Evolutionary conservation across 1,140 invertebrate species (phyloP), one percentile per base, ranked within the genome.

Genomic region (Magallana angulata): DNA sequence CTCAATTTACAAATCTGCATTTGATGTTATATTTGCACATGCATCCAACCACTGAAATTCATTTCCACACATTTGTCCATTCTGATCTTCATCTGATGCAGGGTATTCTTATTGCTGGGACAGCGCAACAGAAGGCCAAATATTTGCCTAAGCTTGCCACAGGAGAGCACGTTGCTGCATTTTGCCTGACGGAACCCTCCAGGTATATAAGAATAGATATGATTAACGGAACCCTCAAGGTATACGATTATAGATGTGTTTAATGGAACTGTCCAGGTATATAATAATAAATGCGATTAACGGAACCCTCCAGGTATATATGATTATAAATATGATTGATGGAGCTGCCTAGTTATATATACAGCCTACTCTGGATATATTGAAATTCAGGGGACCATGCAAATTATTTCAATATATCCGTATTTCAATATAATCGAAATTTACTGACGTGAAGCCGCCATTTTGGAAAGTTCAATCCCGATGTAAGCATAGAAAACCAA

Each of bases 51-150:
- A 48, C 36, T 48, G 36, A 48, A 48, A 48, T 4, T 48, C 36
- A 48, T 48, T 48, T 48, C 36, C 36, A 48, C 36, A 48, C 36
- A 48, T 48, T 48, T 48, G 36, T 48, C 36, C 36, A 48, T 48
- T 48, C 36, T 48, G 36, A 48, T 48, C 36, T 48, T 48, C 36
- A 48, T 48, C 36, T 48, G 36, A 90, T 87, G 68, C 84, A 95
- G 94, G 94, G 93, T 18, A 93, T 95, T 62, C 83, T 94, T 16
- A 89, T 94, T 24, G 90, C 90, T 95, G 99, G 99, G 5, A 96
- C 96, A 58, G 97, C 98, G 83, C 96, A 97, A 90, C 99, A 99
- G 92, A 99, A 99, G 94, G 95, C 98, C 88, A 97, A 97, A 95
- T 99, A 97, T 95, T 95, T 99, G 85, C 98, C 98, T 0, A 96